A percentile compares a stretch with the other conserved stretches of the same genome.
These are phyloP conservation scores for Oceanodroma leucorhoa DNA, from an alignment of 2,797 vertebrate genomes.

Conservation along the genomic window DNA sequence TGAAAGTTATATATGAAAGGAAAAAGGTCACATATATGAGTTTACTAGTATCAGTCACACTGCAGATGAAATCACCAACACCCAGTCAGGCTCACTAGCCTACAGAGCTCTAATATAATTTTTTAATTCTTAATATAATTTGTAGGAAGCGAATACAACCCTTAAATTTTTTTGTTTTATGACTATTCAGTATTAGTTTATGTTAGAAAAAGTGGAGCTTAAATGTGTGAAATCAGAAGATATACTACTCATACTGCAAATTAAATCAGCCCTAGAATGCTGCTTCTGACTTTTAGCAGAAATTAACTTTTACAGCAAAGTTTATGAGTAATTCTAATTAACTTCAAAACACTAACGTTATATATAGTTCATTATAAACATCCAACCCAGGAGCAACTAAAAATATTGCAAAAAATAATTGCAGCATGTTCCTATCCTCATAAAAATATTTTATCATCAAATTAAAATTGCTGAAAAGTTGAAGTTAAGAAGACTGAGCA, in stretches of 20 bases:
- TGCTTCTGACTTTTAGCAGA: conserved; percentile 18
- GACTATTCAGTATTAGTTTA: background rate
- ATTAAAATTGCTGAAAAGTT: background rate
- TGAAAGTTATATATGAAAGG: background rate
- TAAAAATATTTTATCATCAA: background rate
- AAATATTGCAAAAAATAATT: background rate
- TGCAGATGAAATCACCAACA: background rate
- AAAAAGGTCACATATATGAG: background rate
- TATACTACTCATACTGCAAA: background rate
- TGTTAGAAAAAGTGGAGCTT: background rate
- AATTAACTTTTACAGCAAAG: conserved; percentile 40
- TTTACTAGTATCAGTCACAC: background rate
- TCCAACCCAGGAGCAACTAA: background rate
- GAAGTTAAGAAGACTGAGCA: background rate
- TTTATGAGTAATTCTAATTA: conserved; percentile 59
- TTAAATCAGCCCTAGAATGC: conserved; percentile 47
- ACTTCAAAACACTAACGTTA: conserved; percentile 15
- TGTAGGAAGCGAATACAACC: background rate
- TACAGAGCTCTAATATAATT: background rate
- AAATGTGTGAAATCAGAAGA: conserved; percentile 39
- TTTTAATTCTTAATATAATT: background rate
- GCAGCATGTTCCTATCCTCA: background rate
- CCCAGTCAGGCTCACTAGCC: background rate
- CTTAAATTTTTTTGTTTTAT: conserved; percentile 16
- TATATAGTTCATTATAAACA: background rate